A percentile compares a stretch with the other conserved stretches of the same genome.
phyloP scores from a whole-genome alignment of 2,113 vertebrate genomes.

The Bungarus multicinctus region DNA sequence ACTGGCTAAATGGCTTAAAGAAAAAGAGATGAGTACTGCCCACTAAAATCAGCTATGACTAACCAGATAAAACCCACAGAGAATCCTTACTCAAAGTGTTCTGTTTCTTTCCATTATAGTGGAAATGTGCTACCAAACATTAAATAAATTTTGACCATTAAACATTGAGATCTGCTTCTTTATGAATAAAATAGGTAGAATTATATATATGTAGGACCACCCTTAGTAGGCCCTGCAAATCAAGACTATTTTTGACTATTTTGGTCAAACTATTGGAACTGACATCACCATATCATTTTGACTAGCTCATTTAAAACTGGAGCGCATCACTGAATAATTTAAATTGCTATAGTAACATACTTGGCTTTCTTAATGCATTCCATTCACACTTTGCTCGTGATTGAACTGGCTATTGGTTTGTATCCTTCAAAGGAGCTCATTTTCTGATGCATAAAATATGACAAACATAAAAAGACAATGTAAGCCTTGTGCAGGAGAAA shows the following conservation, averaged over 20 bases:
- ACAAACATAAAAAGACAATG: slow-evolving; percentile 33
- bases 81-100: not conserved
- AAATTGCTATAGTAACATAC: slow-evolving; percentile 53
- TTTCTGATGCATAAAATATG: slow-evolving; percentile 40
- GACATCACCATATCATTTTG: slow-evolving; percentile 47
- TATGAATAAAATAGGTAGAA: not conserved
- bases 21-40: not conserved
- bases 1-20: not conserved
- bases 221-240: not conserved
- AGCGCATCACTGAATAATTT: slow-evolving; percentile 37
- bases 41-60: not conserved
- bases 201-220: not conserved
- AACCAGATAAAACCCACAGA: not conserved
- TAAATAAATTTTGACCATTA: not conserved
- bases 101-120: not conserved
- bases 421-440: slow-evolving; percentile 44
- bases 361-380: slow-evolving; percentile 49
- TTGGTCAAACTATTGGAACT: slow-evolving; percentile 44
- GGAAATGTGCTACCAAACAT: not conserved
- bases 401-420: slow-evolving; percentile 46
- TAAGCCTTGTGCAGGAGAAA: not conserved
- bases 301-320: slow-evolving; percentile 55
- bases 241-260: slow-evolving; percentile 17
- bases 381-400: slow-evolving; percentile 45
- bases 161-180: rapidly evolving